phyloP scores from a whole-genome alignment of 2,888 invertebrate genomes.

The Microctonus aethiopoides region DNA sequence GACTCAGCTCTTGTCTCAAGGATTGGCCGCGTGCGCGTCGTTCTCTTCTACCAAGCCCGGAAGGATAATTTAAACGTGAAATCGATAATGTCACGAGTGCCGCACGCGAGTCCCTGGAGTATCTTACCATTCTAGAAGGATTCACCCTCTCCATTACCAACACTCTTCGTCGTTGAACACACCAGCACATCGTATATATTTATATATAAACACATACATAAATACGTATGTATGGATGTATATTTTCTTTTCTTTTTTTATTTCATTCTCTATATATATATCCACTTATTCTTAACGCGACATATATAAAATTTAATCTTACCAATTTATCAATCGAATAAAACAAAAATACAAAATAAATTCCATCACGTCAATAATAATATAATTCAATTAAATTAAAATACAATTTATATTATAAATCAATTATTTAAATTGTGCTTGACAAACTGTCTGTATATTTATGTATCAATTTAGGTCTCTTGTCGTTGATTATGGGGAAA shows the following conservation, averaged over 20 bases:
- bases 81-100: constrained; percentile 38
- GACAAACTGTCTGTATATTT: neutral
- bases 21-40: constrained; percentile 6
- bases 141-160: constrained; percentile 21
- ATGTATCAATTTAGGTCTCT: neutral
- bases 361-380: neutral
- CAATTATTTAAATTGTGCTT: neutral
- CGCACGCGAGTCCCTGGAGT: constrained; percentile 26
- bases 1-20: constrained; percentile 35
- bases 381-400: neutral
- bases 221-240: too few relatives aligned
- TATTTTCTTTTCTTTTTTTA: too few relatives aligned
- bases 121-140: constrained; percentile 9
- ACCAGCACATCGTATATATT: neutral
- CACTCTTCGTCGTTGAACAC: neutral
- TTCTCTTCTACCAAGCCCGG: constrained; percentile 19
- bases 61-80: constrained; percentile 40
- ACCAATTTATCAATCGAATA: neutral
- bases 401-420: neutral
- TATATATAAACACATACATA: neutral
- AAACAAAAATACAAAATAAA: neutral
- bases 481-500: neutral
- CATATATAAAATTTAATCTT: neutral
- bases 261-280: too few relatives aligned
- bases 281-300: neutral